Percentiles rank a stretch among this genome's conserved stretches.
phyloP scores from a whole-genome alignment of 2,888 invertebrate genomes.

The Clanis bilineata region DNA sequence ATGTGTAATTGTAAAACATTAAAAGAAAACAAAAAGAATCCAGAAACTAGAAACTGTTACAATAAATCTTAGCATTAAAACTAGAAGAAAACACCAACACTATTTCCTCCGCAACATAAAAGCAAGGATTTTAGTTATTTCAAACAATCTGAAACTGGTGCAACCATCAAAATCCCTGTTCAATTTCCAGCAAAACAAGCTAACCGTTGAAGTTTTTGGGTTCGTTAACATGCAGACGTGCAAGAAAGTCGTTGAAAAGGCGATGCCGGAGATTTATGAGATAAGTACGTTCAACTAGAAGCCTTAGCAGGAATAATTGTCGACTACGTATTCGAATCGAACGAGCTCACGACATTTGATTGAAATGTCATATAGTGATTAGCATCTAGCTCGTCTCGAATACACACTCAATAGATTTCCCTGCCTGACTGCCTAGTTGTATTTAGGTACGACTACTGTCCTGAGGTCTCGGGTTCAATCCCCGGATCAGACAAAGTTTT shows the following conservation, averaged over 20 bases:
- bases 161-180: constrained; percentile 9
- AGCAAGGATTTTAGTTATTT: constrained; percentile 13
- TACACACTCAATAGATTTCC: no score
- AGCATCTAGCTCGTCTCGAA: no score
- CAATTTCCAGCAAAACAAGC: constrained; percentile 45
- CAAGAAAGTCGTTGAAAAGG: constrained; percentile 44
- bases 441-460: no score
- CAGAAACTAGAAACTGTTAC: background rate
- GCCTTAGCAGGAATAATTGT: no score
- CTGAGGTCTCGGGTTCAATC: no score
- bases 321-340: no score
- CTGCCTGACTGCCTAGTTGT: no score
- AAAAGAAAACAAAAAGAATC: background rate
- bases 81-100: background rate
- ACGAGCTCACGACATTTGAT: no score
- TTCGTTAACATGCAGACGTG: constrained; percentile 48
- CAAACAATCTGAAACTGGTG: background rate
- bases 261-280: constrained; percentile 31
- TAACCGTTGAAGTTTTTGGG: constrained; percentile 45
- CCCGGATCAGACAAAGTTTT: no score
- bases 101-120: constrained; percentile 2
- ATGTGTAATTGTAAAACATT: no score
- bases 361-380: no score
- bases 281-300: constrained; percentile 40
- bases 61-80: background rate